Percentiles rank a stretch among this genome's conserved stretches.
These are phyloP conservation scores for Leucophenga montana DNA, from an alignment of 2,888 invertebrate species.

Conservation along the genomic window DNA sequence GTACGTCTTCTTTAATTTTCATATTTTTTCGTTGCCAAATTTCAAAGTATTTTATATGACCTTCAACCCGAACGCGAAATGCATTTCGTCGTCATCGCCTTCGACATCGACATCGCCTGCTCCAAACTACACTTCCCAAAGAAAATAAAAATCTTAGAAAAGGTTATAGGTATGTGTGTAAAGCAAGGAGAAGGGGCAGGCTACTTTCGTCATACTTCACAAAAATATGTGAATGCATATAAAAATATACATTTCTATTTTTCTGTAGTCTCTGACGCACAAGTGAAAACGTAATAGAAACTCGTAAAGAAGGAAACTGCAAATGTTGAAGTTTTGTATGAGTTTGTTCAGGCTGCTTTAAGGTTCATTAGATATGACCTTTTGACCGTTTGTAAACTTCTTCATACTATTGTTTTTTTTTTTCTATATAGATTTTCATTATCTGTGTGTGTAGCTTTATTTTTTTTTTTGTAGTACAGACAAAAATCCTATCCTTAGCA, in stretches of 20 bases:
- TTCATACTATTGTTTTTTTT: conserved; percentile 10
- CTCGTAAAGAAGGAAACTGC: too few relatives aligned
- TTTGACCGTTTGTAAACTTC: background rate
- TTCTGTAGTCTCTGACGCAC: conserved; percentile 14
- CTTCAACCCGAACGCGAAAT: conserved; percentile 6
- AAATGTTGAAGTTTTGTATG: conserved; percentile 1
- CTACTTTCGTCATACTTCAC: background rate
- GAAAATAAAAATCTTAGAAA: too few relatives aligned
- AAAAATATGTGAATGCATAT: conserved; percentile 19
- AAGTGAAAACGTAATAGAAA: conserved; percentile 6
- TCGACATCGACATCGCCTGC: too few relatives aligned
- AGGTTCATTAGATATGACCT: conserved; percentile 14
- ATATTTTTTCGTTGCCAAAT: conserved; percentile 10
- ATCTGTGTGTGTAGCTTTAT: too few relatives aligned
- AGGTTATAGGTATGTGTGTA: too few relatives aligned
- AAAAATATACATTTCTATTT: conserved; percentile 20
- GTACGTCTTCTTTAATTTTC: too few relatives aligned
- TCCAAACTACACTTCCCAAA: too few relatives aligned
- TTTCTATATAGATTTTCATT: background rate
- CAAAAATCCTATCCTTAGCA: too few relatives aligned
- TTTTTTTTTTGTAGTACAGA: too few relatives aligned
- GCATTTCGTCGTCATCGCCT: background rate
- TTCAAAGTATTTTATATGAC: conserved; percentile 4
- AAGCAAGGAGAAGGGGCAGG: too few relatives aligned
- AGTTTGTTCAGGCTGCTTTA: background rate